Conservation (phyloP, 2,888 invertebrate species). For the Rhamnusium bicolor region DNA sequence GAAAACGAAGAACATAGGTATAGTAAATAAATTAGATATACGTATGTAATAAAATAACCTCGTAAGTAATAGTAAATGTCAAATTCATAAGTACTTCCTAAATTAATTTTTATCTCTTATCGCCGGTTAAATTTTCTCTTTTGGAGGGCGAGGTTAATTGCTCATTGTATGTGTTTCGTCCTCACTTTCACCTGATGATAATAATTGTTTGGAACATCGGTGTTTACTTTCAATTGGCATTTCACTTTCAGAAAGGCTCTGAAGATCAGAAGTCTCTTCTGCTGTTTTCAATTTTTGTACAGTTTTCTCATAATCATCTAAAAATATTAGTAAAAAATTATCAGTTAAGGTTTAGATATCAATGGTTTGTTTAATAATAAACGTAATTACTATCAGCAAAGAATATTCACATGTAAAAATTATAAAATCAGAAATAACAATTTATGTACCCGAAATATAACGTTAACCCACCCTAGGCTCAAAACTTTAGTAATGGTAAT, state of each 20-base stretch:
- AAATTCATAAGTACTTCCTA: neutral
- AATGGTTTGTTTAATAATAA: too few species aligned
- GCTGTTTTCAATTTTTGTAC: neutral
- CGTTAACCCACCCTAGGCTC: too few species aligned
- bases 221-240: neutral
- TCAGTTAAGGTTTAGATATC: too few species aligned
- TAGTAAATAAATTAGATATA: neutral
- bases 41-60: too few species aligned
- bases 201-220: conserved; percentile 1
- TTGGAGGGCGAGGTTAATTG: neutral
- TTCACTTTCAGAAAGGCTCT: neutral
- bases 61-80: too few species aligned
- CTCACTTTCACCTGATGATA: neutral
- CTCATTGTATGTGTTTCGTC: neutral
- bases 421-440: too few species aligned
- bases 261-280: neutral
- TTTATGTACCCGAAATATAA: too few species aligned
- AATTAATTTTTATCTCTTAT: neutral
- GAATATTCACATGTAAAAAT: too few species aligned
- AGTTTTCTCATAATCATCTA: too few species aligned
- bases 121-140: neutral
- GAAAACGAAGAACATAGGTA: neutral
- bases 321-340: too few species aligned
- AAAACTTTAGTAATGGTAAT: too few species aligned
- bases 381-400: too few species aligned